Evolutionary conservation across 2,797 vertebrate species (phyloP), one percentile per base, ranked within the genome.

Genomic region (Eupleurogrammus muticus): DNA sequence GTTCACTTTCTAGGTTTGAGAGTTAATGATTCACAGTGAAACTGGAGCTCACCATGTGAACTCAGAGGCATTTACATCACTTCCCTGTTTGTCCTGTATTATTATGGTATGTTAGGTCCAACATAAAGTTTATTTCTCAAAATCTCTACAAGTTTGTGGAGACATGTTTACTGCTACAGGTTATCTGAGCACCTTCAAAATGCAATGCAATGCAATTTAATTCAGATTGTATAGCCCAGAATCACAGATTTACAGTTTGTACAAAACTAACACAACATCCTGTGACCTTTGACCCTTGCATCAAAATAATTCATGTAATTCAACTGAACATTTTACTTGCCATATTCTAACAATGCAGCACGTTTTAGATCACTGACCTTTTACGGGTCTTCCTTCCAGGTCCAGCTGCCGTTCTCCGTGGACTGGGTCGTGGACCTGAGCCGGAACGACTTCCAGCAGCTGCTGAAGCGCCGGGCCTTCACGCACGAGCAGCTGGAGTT

Each of bases 401-500:
- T 97, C 65, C 94, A 96, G 71, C 89, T 99, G 75, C 98, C 97
- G 0, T 97, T 96, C 84, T 93, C 97, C 38, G 94, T 97, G 7
- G 95, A 97, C 32, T 94, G 94, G 80, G 95, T 99, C 10, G 95
- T 97, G 66, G 94, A 95, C 2, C 93, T 98, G 69, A 97, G 94
- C 81, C 93, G 96, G 79, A 97, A 97, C 49, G 96, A 99, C 82
- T 99, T 99, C 88, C 98, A 99, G 67, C 95, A 96, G 36, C 94
- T 99, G 91, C 84, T 99, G 80, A 98, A 97, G 90, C 95, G 94
- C 88, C 95, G 98, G 74, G 92, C 81, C 21, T 90, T 99, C 44
- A 96, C 95, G 4, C 92, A 85, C 2, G 96, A 98, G 59, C 97
- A 99, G 77, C 92, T 98, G 73, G 96, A 98, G 48, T 96, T 96